Evolutionary conservation across 1,140 invertebrate genomes (phyloP), one percentile per base, ranked within the genome.

Genomic region (Drosophila mauritiana): DNA sequence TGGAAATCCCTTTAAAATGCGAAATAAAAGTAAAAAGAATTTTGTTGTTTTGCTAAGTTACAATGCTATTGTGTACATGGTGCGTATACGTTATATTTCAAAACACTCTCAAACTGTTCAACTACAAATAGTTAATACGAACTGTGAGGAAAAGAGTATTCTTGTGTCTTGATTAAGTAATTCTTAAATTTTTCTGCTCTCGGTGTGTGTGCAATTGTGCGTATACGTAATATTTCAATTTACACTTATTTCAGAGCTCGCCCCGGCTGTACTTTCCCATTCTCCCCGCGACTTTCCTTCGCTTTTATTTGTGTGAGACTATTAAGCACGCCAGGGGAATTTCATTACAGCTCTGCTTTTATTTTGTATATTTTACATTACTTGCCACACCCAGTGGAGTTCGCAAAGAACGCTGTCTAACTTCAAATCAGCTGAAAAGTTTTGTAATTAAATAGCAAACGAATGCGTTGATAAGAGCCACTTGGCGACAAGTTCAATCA

Each of bases 211-310:
- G 22, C 22, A 27, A 27, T 48, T 27, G 11, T 56, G 22, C 67
- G 67, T 70, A 70, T 69, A 34, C 67, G 67, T 70, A 57, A 70
- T 70, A 70, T 70, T 70, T 70, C 64, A 49, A 70, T 57, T 70
- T 57, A 10, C 36, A 49, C 64, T 48, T 34, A 55, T 46, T 39
- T 70, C 13, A 40, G n/a, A 34, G 17, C 61, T 45, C 17, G 25
- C 3, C n/a, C n/a, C 15, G 5, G 12, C 45, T 15, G 6, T 37
- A 36, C 2, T 8, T 31, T 8, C 27, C 27, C 1, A 12, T 15
- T 11, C 0, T 11, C 20, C 22, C 27, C 25, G 25, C 17, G 36
- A 17, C 22, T 6, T 15, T 20, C 11, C 2, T n/a, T 17, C 8
- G 13, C 13, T 52, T 56, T 57, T 20, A 57, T 20, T 42, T 57